Evolutionary conservation across 2,888 invertebrate genomes (phyloP).

Genomic region (Rotaria sp.): DNA sequence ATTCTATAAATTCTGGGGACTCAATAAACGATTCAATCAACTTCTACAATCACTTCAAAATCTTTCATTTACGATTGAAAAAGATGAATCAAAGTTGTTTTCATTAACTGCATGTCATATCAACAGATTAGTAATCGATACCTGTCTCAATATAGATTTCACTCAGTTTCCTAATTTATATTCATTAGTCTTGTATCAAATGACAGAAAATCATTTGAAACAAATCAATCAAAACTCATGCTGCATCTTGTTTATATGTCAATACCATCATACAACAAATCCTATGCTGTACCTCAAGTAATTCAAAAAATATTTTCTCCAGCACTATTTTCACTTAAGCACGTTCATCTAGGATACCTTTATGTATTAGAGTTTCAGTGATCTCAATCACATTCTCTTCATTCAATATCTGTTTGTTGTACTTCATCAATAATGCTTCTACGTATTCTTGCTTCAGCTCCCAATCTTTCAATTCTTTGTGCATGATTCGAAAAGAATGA

Average conservation of each 20-base stretch:
- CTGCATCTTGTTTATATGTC: not conserved
- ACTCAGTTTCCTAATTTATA: not conserved
- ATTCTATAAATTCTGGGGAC: not conserved
- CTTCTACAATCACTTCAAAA: not conserved
- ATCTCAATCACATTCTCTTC: not conserved
- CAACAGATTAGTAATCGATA: not conserved
- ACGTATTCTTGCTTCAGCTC: not conserved
- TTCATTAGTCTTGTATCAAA: not conserved
- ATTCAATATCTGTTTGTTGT: not conserved
- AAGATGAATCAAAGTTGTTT: not conserved
- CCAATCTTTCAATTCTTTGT: not conserved
- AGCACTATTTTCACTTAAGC: not conserved
- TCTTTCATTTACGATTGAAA: not conserved
- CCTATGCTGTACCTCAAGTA: not conserved
- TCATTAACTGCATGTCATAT: not conserved
- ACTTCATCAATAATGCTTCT: not conserved
- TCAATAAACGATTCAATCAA: not conserved
- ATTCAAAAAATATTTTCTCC: not conserved
- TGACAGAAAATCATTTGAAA: not conserved
- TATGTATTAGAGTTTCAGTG: fast-evolving
- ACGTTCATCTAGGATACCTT: not conserved
- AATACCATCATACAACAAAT: not conserved
- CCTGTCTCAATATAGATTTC: not conserved
- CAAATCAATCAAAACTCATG: not conserved
- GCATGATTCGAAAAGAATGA: not conserved